A percentile compares a stretch with the other conserved stretches of the same genome.
phyloP scores from a whole-genome alignment of 1,140 invertebrate species.

The Ectropis grisescens region DNA sequence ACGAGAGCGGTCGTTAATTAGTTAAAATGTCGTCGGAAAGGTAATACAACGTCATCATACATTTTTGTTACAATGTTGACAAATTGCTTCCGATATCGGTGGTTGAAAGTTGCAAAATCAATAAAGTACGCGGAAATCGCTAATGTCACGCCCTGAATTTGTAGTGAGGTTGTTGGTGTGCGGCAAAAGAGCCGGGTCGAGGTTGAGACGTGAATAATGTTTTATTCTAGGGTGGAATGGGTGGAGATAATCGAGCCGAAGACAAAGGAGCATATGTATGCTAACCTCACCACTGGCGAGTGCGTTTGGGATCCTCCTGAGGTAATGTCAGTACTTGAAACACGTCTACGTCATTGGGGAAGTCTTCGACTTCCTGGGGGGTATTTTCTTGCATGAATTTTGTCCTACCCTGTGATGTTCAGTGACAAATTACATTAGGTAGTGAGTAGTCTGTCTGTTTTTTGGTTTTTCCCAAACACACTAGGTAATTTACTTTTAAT shows the following conservation, averaged over 20 bases:
- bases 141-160: conserved; percentile 66
- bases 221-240: conserved; percentile 90
- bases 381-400: too few relatives aligned
- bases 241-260: conserved; percentile 99
- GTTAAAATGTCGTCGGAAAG: conserved; percentile 60
- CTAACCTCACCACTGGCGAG: conserved; percentile 97
- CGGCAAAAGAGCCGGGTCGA: conserved; percentile 19
- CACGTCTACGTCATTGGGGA: too few relatives aligned
- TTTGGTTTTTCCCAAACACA: too few relatives aligned
- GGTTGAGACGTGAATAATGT: conserved; percentile 34
- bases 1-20: conserved; percentile 17
- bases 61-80: conserved; percentile 19
- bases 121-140: conserved; percentile 66
- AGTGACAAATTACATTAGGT: too few relatives aligned
- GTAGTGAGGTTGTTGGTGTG: conserved; percentile 33
- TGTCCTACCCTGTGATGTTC: too few relatives aligned
- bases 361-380: too few relatives aligned
- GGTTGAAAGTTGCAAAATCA: conserved; percentile 66
- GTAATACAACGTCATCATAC: conserved; percentile 25
- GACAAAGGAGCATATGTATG: conserved; percentile 98
- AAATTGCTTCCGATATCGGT: conserved; percentile 41
- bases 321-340: conserved; percentile 36
- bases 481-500: too few relatives aligned
- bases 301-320: conserved; percentile 97
- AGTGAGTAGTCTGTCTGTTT: too few relatives aligned